Percentiles rank a stretch among this genome's conserved stretches.
These are phyloP conservation scores for Rhegmatorhina hoffmannsi DNA, from an alignment of 2,113 vertebrate species.

Conservation along the genomic window DNA sequence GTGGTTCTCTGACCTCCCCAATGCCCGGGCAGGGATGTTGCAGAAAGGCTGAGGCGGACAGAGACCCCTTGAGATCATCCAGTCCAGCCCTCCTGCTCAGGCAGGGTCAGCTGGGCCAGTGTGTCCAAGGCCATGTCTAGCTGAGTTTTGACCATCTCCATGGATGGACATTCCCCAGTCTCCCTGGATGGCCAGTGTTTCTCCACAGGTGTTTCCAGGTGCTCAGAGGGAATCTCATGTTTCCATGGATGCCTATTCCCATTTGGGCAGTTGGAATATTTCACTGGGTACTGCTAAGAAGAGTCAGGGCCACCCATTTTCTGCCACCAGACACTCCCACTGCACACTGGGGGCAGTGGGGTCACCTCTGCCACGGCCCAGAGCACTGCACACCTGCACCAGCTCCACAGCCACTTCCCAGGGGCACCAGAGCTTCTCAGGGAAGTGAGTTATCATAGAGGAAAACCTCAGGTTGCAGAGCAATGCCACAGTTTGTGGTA, in stretches of 20 bases:
- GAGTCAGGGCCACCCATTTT: background rate
- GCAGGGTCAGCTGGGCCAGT: background rate
- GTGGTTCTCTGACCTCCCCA: background rate
- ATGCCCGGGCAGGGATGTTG: background rate
- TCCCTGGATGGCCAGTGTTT: background rate
- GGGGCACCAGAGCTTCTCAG: background rate
- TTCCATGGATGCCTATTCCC: background rate
- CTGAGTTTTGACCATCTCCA: background rate
- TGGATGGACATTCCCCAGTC: background rate
- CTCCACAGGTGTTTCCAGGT: background rate
- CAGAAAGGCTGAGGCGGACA: background rate
- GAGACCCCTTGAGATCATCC: rapidly evolving
- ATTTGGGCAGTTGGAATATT: background rate
- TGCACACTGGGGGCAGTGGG: background rate
- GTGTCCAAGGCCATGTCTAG: background rate
- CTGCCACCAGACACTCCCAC: background rate
- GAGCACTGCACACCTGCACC: background rate
- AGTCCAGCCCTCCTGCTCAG: background rate
- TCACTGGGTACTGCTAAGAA: background rate
- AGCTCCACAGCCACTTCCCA: background rate
- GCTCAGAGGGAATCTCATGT: background rate
- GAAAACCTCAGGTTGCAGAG: background rate
- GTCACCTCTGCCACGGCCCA: background rate
- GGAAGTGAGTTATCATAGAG: background rate
- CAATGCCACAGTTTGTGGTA: background rate